Evolutionary conservation across 2,113 vertebrate species (phyloP).

Genomic region (Tychaedon coryphoeus): DNA sequence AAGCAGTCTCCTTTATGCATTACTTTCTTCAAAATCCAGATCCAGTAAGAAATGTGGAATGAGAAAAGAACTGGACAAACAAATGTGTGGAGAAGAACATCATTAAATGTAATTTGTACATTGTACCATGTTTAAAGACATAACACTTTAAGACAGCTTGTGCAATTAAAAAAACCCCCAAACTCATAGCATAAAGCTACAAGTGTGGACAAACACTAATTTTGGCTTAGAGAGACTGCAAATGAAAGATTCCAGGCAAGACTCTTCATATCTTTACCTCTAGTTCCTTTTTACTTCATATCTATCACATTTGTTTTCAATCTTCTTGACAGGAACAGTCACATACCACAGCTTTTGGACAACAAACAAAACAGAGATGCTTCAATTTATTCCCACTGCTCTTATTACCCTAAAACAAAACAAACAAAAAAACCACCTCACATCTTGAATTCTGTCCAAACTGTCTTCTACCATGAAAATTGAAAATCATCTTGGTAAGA

Average conservation of each 20-base stretch:
- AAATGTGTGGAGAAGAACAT: not conserved
- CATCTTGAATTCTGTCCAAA: not conserved
- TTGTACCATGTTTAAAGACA: not conserved
- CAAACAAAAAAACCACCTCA: not conserved
- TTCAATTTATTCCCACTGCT: not conserved
- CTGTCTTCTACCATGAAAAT: slow-evolving; percentile 16
- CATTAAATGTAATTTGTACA: not conserved
- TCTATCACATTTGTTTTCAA: not conserved
- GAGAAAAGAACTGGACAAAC: not conserved
- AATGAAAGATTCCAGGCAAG: not conserved
- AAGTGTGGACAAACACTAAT: not conserved
- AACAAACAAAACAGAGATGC: not conserved
- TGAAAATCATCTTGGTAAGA: not conserved
- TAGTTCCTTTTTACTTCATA: not conserved
- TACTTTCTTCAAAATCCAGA: not conserved
- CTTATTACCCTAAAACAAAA: not conserved
- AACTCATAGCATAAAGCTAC: not conserved
- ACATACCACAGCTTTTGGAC: not conserved
- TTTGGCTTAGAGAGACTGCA: not conserved
- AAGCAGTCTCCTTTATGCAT: not conserved
- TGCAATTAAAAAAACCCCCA: rapidly evolving
- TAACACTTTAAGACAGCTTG: not conserved
- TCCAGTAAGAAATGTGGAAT: not conserved
- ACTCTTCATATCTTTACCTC: not conserved
- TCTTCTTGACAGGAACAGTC: not conserved